Base-by-base conservation (phyloP, 2,888 invertebrate genomes). In the Sylvicola cinctus region DNA sequence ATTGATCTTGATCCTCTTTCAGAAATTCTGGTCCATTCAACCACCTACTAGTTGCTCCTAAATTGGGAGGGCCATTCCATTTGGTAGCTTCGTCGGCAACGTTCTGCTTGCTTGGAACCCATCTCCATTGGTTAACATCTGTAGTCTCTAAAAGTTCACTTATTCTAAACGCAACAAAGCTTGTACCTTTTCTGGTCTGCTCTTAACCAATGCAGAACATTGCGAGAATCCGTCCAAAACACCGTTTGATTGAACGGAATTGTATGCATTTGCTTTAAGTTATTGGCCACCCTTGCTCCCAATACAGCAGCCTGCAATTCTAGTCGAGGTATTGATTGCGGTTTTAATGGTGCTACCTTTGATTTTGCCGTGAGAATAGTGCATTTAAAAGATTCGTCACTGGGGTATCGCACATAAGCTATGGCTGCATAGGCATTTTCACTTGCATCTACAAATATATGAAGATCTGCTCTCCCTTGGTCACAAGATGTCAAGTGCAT, bases 161-260 rank as follows among this genome's bases (percentile, higher is more conserved):
- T 4, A 35, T 8, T 29, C 35, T n/a, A 4, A 14, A 10, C 4
- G 35, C 35, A 11, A 35, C 35, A 30, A 35, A 35, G 11, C 10
- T 17, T 13, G 12, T 17, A 23, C n/a, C 28, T n/a, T 20, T 30
- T n/a, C 15, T 10, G 11, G 16, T 29, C 20, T 5, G 30, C 14
- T 16, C 16, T 15, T 13, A 30, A 16, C 30, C 30, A 30, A 30
- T 30, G 16, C 30, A 15, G 16, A 11, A 44, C 46, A 3, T 41
- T 44, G 33, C 36, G 43, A 2, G 46, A 49, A 29, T 49, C 45
- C 3, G 44, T 37, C 48, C 46, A 48, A 33, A 41, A 44, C 16
- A 36, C 15, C 1, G 12, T 40, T 4, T 35, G 11, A 12, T 34
- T 26, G 17, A 44, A 38, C 2, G 15, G 14, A 11, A 45, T 32